Evolutionary conservation across 2,888 invertebrate genomes (phyloP).

Genomic region (Coremacera marginata): DNA sequence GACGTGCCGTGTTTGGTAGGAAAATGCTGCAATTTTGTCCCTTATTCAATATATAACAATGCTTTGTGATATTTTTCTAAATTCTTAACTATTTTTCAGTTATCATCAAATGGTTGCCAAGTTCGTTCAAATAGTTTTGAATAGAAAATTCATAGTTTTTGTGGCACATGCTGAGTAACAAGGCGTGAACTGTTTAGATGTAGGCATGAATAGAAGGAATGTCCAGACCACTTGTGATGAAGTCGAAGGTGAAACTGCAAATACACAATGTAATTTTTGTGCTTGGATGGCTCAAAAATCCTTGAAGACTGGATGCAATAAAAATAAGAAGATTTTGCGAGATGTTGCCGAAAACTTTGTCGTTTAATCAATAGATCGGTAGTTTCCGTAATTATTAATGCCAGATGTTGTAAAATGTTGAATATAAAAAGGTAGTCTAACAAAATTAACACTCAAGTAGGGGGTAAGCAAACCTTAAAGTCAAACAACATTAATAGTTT

Average conservation of each 20-base stretch:
- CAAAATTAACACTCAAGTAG: constrained; percentile 36
- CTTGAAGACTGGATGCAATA: constrained; percentile 32
- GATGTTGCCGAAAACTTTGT: background rate
- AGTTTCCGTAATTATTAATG: constrained; percentile 3
- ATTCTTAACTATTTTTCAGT: constrained; percentile 27
- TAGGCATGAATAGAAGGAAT: background rate
- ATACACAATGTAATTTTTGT: background rate
- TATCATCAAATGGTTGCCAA: constrained; percentile 26
- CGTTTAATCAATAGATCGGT: background rate
- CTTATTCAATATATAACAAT: background rate
- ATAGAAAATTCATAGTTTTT: background rate
- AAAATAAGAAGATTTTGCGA: background rate
- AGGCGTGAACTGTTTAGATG: constrained; percentile 48
- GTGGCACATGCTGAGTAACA: constrained; percentile 10
- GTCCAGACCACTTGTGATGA: constrained; percentile 43
- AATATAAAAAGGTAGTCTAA: constrained; percentile 7
- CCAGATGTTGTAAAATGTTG: background rate
- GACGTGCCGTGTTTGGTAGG: constrained; percentile 35
- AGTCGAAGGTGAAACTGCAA: background rate
- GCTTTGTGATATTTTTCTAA: background rate
- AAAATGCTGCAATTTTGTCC: background rate
- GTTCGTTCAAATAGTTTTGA: background rate
- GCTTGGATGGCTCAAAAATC: constrained; percentile 10
- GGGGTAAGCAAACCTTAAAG: background rate
- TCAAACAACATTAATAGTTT: background rate